These are phyloP conservation scores for Cheilosia vulpina DNA, from an alignment of 2,888 invertebrate genomes.

Conservation along the genomic window DNA sequence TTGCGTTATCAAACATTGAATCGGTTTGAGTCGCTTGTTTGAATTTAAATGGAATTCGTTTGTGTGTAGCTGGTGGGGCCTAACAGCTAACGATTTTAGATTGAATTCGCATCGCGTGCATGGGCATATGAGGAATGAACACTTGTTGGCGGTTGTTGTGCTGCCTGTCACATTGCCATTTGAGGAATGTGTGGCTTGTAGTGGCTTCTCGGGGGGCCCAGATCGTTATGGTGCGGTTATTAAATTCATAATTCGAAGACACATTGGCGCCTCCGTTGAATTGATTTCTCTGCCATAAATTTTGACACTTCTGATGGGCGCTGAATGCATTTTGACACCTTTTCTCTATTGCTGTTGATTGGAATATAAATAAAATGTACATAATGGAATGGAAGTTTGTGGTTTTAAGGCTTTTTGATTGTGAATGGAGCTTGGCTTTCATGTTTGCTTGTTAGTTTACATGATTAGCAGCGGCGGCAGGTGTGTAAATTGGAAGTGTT, in stretches of 20 bases:
- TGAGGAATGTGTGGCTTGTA: slow-evolving; percentile 10
- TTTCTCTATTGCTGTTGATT: background rate
- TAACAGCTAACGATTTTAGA: slow-evolving; percentile 26
- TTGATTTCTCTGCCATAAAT: slow-evolving; percentile 2
- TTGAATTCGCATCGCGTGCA: slow-evolving; percentile 61
- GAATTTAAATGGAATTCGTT: slow-evolving; percentile 50
- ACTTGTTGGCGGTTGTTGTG: slow-evolving; percentile 12
- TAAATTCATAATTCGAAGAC: slow-evolving; percentile 67
- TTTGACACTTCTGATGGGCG: slow-evolving; percentile 26
- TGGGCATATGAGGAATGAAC: slow-evolving; percentile 33
- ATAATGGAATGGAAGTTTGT: background rate
- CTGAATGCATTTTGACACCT: slow-evolving; percentile 27
- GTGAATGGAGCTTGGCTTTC: background rate
- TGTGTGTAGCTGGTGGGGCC: background rate
- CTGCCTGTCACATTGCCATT: slow-evolving; percentile 36
- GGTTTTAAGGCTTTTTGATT: background rate
- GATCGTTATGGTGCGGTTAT: slow-evolving; percentile 45
- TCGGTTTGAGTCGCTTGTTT: slow-evolving; percentile 39
- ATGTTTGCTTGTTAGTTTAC: slow-evolving; percentile 3
- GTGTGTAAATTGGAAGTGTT: background rate
- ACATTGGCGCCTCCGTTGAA: slow-evolving; percentile 59
- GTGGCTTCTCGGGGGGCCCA: background rate
- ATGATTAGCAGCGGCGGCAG: background rate
- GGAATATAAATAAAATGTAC: background rate
- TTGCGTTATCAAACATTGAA: slow-evolving; percentile 43